Conservation (phyloP, 2,888 invertebrate species). For the Synergus laeviventris region DNA sequence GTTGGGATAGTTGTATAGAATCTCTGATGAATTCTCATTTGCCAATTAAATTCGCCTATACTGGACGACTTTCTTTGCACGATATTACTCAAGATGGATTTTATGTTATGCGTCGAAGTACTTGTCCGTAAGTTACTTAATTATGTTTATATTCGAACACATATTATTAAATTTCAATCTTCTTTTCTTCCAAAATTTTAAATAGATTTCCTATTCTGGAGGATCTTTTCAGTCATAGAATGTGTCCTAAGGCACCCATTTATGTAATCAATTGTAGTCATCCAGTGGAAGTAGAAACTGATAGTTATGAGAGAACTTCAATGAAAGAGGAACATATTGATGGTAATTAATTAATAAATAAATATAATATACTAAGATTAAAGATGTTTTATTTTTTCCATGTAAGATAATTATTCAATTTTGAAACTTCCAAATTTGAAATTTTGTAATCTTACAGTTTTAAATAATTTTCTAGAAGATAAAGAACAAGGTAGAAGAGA, state of each 20-base stretch:
- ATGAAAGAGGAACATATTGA: neutral
- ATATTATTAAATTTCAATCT: neutral
- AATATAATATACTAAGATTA: neutral
- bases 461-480: neutral
- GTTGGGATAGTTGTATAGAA: constrained; percentile 81
- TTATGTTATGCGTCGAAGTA: constrained; percentile 64
- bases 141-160: neutral
- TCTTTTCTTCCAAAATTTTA: neutral
- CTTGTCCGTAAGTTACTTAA: constrained; percentile 62
- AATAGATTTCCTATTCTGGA: constrained; percentile 68
- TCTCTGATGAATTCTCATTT: constrained; percentile 80
- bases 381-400: neutral
- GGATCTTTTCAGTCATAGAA: constrained; percentile 65
- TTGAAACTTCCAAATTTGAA: no score
- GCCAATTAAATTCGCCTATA: constrained; percentile 81
- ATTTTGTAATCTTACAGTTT: neutral
- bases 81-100: constrained; percentile 78
- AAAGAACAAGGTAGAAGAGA: neutral
- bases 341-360: neutral
- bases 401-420: no score
- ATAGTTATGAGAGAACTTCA: neutral
- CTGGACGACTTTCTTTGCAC: constrained; percentile 79
- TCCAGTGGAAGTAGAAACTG: constrained; percentile 30
- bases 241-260: constrained; percentile 65
- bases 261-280: constrained; percentile 65